Base-by-base conservation (phyloP, 2,113 vertebrate species). In the Synodontis membranacea region DNA sequence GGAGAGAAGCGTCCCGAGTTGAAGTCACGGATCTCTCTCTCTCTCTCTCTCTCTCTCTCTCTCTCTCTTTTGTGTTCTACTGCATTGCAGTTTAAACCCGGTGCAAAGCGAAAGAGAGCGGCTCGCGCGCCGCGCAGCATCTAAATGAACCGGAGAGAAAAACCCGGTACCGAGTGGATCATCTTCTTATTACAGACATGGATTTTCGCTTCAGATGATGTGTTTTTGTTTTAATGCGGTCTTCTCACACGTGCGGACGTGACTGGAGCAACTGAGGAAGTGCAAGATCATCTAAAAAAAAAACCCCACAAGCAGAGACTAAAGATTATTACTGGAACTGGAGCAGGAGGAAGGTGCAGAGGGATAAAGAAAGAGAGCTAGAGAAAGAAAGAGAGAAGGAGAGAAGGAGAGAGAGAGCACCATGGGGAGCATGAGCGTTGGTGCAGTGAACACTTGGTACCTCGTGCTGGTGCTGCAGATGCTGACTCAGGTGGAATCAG, bases 401-500 rank as follows among this genome's bases (percentile, higher is more conserved):
- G 34, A 56, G 39, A 81, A 21, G 84, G 28, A 70, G 84, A 84
- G 50, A 52, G 52, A 86, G 72, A 78, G 81, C 94, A 93, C 91
- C 91, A 95, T 95, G 94, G 92, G 91, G 90, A 91, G 92, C 86
- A 88, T 89, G 90, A 91, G 92, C 87, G 90, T 94, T 94, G 94
- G 94, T 86, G 94, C 93, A 94, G 94, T 94, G 94, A 92, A 91
- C 93, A 93, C 91, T 85, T 93, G 93, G 92, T 93, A 93, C 92
- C 90, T 94, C 92, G 91, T 97, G 86, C 88, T 96, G 19, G 80
- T 94, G 93, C 91, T 94, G 94, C 95, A 96, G 93, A 94, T 97
- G 93, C 94, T 98, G 94, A 97, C 96, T 94, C 96, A 95, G 94
- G 96, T 96, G 48, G 95, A 97, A 93, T 97, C 97, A 89, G 96